These are phyloP conservation scores for Trididemnum nubilum DNA, from an alignment of 23 tunicate genomes.

Conservation along the genomic window DNA sequence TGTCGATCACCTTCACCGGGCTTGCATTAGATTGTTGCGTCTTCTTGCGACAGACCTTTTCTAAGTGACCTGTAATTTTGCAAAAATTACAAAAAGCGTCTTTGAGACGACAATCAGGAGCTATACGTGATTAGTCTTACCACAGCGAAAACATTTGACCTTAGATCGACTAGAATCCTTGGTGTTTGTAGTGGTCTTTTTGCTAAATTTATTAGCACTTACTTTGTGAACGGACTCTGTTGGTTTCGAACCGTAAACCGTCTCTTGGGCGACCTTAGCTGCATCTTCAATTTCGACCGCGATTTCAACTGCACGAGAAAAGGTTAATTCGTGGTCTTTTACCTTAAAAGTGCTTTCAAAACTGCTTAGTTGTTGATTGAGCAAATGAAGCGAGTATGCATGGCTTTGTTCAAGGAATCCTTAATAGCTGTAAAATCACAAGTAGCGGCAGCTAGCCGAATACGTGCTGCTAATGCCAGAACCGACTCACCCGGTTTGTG, in stretches of 20 bases:
- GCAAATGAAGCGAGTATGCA: conserved; percentile 26
- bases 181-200: too few relatives aligned
- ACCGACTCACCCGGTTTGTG: conserved; percentile 24
- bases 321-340: conserved; percentile 7
- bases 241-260: background rate
- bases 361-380: conserved; percentile 27
- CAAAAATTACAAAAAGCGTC: background rate
- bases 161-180: background rate
- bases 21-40: background rate
- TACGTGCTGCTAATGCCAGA: conserved; percentile 24
- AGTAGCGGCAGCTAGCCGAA: conserved; percentile 26
- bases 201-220: background rate
- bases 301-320: conserved; percentile 14
- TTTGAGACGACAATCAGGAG: background rate
- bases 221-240: conserved; percentile 5
- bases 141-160: background rate
- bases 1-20: background rate
- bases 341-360: conserved; percentile 17
- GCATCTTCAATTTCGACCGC: conserved; percentile 12
- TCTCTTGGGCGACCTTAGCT: conserved; percentile 25
- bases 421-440: conserved; percentile 15
- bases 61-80: conserved; percentile 5
- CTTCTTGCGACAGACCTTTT: background rate
- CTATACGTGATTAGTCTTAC: conserved; percentile 2
- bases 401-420: conserved; percentile 19